Evolutionary conservation across 2,797 vertebrate species (phyloP).

Genomic region (Acanthopagrus latus): DNA sequence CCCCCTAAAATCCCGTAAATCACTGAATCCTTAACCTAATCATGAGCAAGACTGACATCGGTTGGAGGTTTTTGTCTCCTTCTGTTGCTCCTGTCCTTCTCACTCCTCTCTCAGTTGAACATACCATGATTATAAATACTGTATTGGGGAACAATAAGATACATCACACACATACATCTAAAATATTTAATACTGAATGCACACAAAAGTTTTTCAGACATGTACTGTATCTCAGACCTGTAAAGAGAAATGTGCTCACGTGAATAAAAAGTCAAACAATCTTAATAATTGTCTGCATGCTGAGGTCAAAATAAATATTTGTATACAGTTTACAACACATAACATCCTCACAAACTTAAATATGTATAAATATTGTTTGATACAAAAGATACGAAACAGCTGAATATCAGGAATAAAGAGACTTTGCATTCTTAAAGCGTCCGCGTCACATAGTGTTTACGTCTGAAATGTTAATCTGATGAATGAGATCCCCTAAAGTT

Average conservation of each 20-base stretch:
- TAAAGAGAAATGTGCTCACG: constrained; percentile 82
- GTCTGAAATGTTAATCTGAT: constrained; percentile 56
- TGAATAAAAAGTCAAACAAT: constrained; percentile 79
- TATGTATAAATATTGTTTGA: constrained; percentile 82
- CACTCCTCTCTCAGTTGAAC: not conserved
- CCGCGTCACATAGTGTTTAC: constrained; percentile 54
- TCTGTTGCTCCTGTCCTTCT: not conserved
- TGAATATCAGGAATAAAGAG: constrained; percentile 66
- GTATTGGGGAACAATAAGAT: constrained; percentile 9
- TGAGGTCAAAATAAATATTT: constrained; percentile 90
- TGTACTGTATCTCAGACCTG: constrained; percentile 73
- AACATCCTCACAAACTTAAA: constrained; percentile 68
- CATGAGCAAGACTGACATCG: too few species aligned
- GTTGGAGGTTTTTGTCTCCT: too few species aligned
- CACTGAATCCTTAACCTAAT: too few species aligned
- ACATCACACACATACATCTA: constrained; percentile 62
- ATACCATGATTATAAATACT: constrained; percentile 7
- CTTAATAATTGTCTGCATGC: constrained; percentile 85
- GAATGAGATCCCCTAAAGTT: constrained; percentile 43
- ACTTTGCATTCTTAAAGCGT: constrained; percentile 55
- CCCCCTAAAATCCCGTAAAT: too few species aligned
- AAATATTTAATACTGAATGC: constrained; percentile 80
- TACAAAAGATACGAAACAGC: constrained; percentile 85
- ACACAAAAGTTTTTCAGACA: constrained; percentile 69
- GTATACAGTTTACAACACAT: constrained; percentile 88